Base-by-base conservation (phyloP, 2,797 vertebrate genomes). In the Cuniculus paca region DNA sequence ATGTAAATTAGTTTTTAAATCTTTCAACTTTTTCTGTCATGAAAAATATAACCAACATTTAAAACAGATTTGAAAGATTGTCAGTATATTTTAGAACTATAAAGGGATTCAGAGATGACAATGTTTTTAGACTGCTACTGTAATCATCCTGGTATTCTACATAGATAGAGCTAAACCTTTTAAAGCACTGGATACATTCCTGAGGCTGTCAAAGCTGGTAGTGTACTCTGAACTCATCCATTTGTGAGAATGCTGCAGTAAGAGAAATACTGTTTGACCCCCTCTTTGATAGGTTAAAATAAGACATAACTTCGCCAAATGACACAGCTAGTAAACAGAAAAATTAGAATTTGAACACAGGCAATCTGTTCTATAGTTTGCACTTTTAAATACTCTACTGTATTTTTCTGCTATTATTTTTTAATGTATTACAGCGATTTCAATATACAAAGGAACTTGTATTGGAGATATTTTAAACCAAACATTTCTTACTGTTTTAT, bases 51-150 rank as follows among this genome's bases (percentile, higher is more conserved):
- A 85, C 14, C 0, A 28, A 45, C 12, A 39, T 83, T 74, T 60
- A 82, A 61, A 61, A 34, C 61, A 87, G 39, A 79, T 75, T 42
- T 95, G 45, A 52, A 56, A 20, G 17, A 74, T 78, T 97, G 12
- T 88, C 22, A 84, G 28, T 48, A 3, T 56, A 20, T 65, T 81
- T 82, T 58, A 75, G 26, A 24, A 5, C 36, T 58, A n/a, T 68
- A 68, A 91, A 84, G 7, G 10, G 6, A 88, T 50, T 77, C 31
- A 80, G 22, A 80, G 56, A 77, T 12, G 10, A 61, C 52, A 70
- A 94, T 54, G 7, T 42, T 42, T 85, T 85, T 90, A 68, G 96
- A 78, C 10, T 81, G 13, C 26, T 91, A 52, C 28, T 91, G n/a
- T 88, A 54, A 61, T 89, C 28, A 81, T 34, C 88, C 24, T 83